Conservation (phyloP, 2,888 invertebrate species). For the Epinotia demarniana region DNA sequence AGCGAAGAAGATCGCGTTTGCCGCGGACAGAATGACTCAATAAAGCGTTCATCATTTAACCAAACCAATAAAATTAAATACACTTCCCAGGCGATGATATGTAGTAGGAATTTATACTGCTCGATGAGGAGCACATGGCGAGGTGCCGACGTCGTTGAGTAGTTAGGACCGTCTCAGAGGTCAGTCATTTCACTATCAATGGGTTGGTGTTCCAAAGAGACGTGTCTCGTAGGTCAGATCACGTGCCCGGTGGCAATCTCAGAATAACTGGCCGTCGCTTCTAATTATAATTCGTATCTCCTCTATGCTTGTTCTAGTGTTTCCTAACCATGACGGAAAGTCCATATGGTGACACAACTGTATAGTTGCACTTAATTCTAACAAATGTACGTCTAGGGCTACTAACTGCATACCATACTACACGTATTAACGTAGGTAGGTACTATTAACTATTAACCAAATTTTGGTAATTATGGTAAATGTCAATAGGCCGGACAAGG, state of each 20-base stretch:
- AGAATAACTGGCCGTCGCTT: conserved; percentile 77
- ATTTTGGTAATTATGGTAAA: too few relatives aligned
- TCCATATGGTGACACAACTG: conserved; percentile 6
- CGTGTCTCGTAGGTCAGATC: conserved; percentile 60
- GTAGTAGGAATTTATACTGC: neutral
- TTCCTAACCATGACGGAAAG: conserved; percentile 33
- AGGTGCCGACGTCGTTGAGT: neutral
- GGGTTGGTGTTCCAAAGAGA: conserved; percentile 26
- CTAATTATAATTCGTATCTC: conserved; percentile 74
- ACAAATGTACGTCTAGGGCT: neutral
- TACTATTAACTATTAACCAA: too few relatives aligned
- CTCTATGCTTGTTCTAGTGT: conserved; percentile 49
- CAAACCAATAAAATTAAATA: conserved; percentile 7
- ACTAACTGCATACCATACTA: neutral
- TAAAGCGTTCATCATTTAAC: conserved; percentile 45
- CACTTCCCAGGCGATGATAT: neutral
- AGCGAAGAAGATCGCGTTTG: conserved; percentile 34
- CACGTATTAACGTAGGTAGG: too few relatives aligned
- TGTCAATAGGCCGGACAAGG: too few relatives aligned
- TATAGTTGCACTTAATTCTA: neutral
- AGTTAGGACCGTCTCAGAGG: neutral
- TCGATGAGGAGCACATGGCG: neutral
- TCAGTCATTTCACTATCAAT: neutral
- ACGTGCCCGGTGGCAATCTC: conserved; percentile 74
- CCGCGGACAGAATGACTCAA: conserved; percentile 47